A percentile compares a stretch with the other conserved stretches of the same genome.
Evolutionary conservation across 2,797 vertebrate species (phyloP).

Genomic region (Pipistrellus nathusii): DNA sequence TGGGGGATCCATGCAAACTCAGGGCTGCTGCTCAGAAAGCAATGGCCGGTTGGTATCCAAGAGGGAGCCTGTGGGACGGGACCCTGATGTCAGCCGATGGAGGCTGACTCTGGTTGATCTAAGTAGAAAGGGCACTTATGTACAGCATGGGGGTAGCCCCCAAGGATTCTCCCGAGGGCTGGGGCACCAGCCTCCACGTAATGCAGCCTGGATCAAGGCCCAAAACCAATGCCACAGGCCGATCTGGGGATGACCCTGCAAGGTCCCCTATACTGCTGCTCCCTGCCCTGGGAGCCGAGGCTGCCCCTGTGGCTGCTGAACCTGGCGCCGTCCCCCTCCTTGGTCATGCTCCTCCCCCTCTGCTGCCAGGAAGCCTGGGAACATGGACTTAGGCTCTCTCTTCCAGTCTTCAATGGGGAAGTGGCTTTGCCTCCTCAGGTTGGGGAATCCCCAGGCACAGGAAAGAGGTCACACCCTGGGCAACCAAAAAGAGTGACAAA

Average conservation of each 20-base stretch:
- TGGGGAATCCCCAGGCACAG: slow-evolving; percentile 34
- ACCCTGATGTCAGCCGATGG: background rate
- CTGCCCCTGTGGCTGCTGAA: fast-evolving
- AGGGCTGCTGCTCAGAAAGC: background rate
- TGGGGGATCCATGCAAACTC: background rate
- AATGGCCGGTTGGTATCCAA: background rate
- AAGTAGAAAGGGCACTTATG: background rate
- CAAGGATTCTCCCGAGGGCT: background rate
- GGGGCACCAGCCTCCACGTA: background rate
- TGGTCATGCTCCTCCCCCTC: background rate
- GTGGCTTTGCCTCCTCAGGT: background rate
- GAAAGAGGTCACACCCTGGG: background rate
- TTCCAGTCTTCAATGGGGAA: background rate
- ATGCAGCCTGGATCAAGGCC: background rate
- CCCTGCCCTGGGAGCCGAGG: fast-evolving
- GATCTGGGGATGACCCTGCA: background rate
- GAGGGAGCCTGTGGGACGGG: background rate
- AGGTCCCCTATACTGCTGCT: fast-evolving
- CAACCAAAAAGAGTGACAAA: background rate
- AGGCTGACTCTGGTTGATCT: background rate
- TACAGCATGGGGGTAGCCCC: background rate
- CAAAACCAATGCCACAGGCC: too few species aligned
- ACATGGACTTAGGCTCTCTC: background rate
- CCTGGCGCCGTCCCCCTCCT: background rate
- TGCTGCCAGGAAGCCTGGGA: background rate